Evolutionary conservation across 2,797 vertebrate genomes (phyloP), one percentile per base, ranked within the genome.

Genomic region (Lutjanus campechanus): DNA sequence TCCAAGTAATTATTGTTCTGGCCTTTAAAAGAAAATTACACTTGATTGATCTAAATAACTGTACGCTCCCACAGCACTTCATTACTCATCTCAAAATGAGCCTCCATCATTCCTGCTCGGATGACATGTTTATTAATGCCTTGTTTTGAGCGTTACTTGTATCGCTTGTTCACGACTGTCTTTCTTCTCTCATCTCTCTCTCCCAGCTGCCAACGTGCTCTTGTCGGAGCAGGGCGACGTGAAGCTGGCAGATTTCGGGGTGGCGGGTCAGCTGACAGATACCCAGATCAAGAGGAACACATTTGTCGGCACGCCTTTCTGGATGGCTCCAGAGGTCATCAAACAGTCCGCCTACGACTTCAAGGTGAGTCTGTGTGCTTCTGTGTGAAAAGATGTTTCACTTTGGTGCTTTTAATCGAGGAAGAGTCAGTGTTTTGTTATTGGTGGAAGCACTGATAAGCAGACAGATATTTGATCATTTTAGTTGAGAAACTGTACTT

Each of bases 261-360:
- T 99, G 87, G 98, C 98, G 0, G 98, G 98, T 11, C 98, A 99
- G 95, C 92, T 99, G 89, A 99, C 98, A 0, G 98, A 99, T 69
- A 99, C 98, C 0, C 98, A 99, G 85, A 99, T 99, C 89, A 99
- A 99, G 94, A 97, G 98, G 88, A 99, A 99, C 93, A 99, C 98
- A 0, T 99, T 99, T 81, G 98, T 99, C 3, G 98, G 98, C 17
- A 99, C 98, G 1, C 98, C 98, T 0, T 99, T 99, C 94, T 99
- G 98, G 98, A 99, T 99, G 98, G 98, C 98, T 0, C 98, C 98
- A 0, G 98, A 99, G 89, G 98, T 99, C 88, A 99, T 99, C 93
- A 99, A 99, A 88, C 98, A 99, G 93, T 99, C 98, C 0, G 98
- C 98, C 50, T 99, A 99, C 0, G 98, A 99, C 92, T 99, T 99